phyloP scores from a whole-genome alignment of 2,797 vertebrate species.

The Anguilla obscura region DNA sequence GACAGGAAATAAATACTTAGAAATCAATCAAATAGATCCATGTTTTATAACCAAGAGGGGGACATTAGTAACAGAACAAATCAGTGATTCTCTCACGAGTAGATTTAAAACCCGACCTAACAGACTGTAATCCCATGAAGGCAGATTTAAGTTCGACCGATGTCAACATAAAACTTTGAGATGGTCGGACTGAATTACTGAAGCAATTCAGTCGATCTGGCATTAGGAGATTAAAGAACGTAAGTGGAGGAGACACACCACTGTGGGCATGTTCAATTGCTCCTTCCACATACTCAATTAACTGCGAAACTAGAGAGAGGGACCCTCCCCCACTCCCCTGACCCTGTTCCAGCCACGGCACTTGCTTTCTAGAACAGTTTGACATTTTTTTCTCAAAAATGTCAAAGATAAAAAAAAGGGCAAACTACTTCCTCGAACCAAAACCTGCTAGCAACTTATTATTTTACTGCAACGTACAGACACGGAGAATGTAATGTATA shows the following conservation, averaged over 20 bases:
- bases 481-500: not conserved
- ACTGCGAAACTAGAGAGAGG: not conserved
- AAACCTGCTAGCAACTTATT: not conserved
- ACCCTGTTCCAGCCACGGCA: not conserved
- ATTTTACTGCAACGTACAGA: not conserved
- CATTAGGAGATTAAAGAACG: not conserved
- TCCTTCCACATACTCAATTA: slow-evolving; percentile 18
- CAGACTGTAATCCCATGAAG: slow-evolving; percentile 15
- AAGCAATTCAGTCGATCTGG: slow-evolving; percentile 13
- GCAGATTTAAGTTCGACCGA: slow-evolving; percentile 13
- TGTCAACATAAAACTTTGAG: slow-evolving; percentile 9
- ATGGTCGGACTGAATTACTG: not conserved
- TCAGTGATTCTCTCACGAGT: not conserved
- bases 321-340: not conserved
- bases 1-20: slow-evolving; percentile 11
- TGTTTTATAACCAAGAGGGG: not conserved
- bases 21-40: slow-evolving; percentile 22
- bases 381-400: not conserved
- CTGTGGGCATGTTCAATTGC: not conserved
- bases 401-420: not conserved
- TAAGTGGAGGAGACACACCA: not conserved
- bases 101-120: not conserved
- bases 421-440: not conserved
- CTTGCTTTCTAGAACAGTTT: not conserved
- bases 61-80: not conserved